Evolutionary conservation across 2,797 vertebrate genomes (phyloP), one percentile per base, ranked within the genome.

Genomic region (Arremon brunneinucha): DNA sequence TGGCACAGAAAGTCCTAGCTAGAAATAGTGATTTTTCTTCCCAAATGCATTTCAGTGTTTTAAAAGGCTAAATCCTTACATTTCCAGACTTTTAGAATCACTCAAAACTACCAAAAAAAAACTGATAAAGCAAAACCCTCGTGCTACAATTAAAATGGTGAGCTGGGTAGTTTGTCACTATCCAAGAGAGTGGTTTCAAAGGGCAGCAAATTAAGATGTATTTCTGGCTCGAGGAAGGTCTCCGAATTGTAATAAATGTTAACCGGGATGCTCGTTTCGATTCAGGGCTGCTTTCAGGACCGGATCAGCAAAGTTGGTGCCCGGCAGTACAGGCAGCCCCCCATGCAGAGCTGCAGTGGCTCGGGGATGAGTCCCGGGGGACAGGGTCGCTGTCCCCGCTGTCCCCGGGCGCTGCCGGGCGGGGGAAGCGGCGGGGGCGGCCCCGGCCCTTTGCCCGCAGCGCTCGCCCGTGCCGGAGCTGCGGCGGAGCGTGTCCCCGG

Each of bases 1-100:
- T 96, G 93, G 94, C 93, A 95, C 91, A 81, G 47, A 72, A 89
- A 81, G 69, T 63, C 69, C 69, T 62, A 71, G 69, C 79, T 65
- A 87, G 72, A 93, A 95, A 94, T 71, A 84, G 81, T 34, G 47
- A 47, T 62, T 89, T 90, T 86, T 87, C 87, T 72, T 80, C 50
- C 50, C 57, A 59, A 59, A 14, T 57, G 35, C 81, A 71, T 69
- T 75, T 81, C 37, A 55, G 6, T 47, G 26, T 59, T 88, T 80
- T 87, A 78, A 93, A 94, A 92, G 19, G n/a, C 43, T 80, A 74
- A 68, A 85, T 41, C 57, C n/a, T 83, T 71, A 59, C 16, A 77
- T 79, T 79, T 62, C 23, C 44, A 64, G 52, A 76, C 43, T 79
- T 74, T 77, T 24, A 74, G n/a, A 49, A 47, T 44, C 53, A 41